Evolutionary conservation across 2,888 invertebrate genomes (phyloP).

Genomic region (Andrena hattorfiana): DNA sequence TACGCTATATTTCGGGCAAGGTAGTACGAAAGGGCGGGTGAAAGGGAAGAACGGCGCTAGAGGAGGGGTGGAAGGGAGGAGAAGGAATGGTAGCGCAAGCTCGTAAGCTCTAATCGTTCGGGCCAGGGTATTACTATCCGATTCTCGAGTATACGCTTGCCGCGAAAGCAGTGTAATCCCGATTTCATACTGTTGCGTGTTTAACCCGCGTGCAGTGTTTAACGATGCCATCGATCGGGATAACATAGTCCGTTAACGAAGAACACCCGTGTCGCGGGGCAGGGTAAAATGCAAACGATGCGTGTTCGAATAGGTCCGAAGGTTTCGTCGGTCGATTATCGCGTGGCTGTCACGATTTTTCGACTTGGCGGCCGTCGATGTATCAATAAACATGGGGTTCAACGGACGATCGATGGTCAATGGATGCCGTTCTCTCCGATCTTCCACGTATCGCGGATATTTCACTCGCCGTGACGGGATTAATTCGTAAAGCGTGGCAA

Average conservation of each 20-base stretch:
- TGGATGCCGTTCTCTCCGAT: background rate
- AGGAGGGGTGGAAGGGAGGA: background rate
- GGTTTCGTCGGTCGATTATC: constrained; percentile 49
- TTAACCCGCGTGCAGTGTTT: constrained; percentile 64
- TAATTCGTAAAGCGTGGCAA: background rate
- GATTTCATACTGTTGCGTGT: constrained; percentile 61
- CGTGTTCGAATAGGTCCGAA: constrained; percentile 39
- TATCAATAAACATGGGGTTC: constrained; percentile 3
- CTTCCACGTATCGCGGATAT: background rate
- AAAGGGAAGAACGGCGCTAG: background rate
- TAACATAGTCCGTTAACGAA: constrained; percentile 62
- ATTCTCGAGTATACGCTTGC: constrained; percentile 49
- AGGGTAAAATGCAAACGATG: constrained; percentile 47
- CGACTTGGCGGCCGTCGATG: constrained; percentile 2
- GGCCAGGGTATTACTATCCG: constrained; percentile 51
- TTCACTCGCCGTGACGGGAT: background rate
- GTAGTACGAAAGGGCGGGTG: background rate
- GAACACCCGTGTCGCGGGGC: constrained; percentile 47
- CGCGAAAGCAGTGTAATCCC: constrained; percentile 61
- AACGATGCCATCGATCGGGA: constrained; percentile 64
- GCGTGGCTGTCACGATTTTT: constrained; percentile 30
- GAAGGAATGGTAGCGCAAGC: constrained; percentile 18
- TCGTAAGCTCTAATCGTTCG: constrained; percentile 60
- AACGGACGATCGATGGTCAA: background rate
- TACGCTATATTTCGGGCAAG: background rate